Evolutionary conservation across 2,113 vertebrate genomes (phyloP).

Genomic region (Myotis yumanensis): DNA sequence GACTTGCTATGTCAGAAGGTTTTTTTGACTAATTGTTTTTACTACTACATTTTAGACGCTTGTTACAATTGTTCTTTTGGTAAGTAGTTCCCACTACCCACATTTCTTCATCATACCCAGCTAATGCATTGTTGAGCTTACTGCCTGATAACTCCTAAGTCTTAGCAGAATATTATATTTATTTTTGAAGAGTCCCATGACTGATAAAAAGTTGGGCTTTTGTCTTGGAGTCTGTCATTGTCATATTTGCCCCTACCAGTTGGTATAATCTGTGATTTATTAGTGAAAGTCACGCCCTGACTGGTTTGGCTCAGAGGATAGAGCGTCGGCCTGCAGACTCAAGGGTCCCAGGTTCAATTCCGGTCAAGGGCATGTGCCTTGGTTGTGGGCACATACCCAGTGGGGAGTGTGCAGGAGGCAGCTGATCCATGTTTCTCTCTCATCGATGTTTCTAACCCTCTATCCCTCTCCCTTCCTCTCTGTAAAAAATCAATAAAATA

Average conservation of each 20-base stretch:
- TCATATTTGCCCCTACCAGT: neutral
- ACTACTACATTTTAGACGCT: neutral
- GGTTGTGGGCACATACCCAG: no score
- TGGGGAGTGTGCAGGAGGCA: no score
- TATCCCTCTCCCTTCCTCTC: no score
- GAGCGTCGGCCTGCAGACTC: no score
- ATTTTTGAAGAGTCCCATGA: neutral
- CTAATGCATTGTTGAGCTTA: conserved; percentile 14
- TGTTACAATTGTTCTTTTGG: neutral
- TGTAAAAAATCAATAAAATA: no score
- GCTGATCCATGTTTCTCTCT: no score
- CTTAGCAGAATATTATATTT: neutral
- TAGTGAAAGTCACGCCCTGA: neutral
- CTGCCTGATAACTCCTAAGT: neutral
- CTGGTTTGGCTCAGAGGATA: no score
- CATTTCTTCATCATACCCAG: neutral
- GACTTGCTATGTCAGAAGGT: neutral
- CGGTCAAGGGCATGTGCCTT: no score
- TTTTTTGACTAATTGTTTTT: neutral
- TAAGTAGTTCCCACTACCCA: neutral
- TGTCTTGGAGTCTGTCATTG: neutral
- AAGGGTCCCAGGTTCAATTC: no score
- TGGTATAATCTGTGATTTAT: neutral
- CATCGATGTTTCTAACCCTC: no score
- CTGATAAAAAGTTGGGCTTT: neutral